Evolutionary conservation across 2,797 vertebrate genomes (phyloP), one percentile per base, ranked within the genome.

Genomic region (Cuniculus paca): DNA sequence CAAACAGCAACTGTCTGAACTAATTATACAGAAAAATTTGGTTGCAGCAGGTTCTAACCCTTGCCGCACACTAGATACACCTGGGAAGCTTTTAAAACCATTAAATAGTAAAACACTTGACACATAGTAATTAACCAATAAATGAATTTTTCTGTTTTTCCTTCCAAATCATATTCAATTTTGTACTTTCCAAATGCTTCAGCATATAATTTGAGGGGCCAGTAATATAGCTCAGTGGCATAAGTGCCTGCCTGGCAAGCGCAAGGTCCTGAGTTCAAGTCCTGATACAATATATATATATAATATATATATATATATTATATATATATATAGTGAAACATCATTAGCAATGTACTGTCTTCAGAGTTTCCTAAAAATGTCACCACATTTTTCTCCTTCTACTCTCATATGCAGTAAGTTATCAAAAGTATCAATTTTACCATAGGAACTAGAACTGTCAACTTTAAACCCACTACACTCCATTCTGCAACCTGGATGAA

Each of bases 81-180:
- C 28, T 9, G 45, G 36, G 74, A 72, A 94, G 58, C 39, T 94
- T 85, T 93, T 42, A 60, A 81, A 86, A 82, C 56, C 39, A 92
- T 77, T 88, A 87, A 93, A 48, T 13, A 87, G 52, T 72, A 81
- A 65, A 84, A 60, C 6, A 77, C 54, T 72, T 72, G 92, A 63
- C n/a, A 36, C 22, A 42, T 3, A n/a, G 77, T 24, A 90, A 88
- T 87, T 65, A 63, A 78, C 90, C 78, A 61, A 78, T 56, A 75
- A 5, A 28, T 3, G 10, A 72, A n/a, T 63, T 34, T 77, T 80
- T 52, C 82, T 48, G 4, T 36, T 45, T 68, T 36, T 1, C 34
- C 22, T 34, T 70, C 58, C 10, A 12, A 34, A 10, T 28, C 24
- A 17, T 31, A 70, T 31, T 52, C 48, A 77, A 42, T 6, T 34